A percentile compares a stretch with the other conserved stretches of the same genome.
phyloP scores from a whole-genome alignment of 2,113 vertebrate genomes.

The Sclerurus mexicanus region DNA sequence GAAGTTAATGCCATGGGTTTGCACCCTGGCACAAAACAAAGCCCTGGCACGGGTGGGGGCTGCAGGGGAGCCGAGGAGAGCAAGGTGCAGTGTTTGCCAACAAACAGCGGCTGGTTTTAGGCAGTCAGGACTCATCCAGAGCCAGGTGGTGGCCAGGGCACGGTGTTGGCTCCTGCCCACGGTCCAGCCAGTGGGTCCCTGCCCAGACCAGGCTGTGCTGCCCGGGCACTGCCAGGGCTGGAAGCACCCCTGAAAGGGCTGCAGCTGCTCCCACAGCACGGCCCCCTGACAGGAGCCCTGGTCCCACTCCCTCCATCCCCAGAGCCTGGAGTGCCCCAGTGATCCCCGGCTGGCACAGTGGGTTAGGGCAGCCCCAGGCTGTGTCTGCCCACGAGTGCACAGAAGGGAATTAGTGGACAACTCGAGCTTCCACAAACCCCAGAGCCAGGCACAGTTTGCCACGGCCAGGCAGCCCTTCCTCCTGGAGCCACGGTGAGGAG shows the following conservation, averaged over 20 bases:
- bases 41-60: not conserved
- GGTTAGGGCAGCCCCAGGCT: slow-evolving; percentile 25
- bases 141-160: accelerated
- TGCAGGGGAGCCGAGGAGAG: not conserved
- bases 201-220: not conserved
- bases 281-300: not conserved
- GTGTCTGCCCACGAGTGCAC: slow-evolving; percentile 40
- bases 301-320: not conserved
- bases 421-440: slow-evolving; percentile 52
- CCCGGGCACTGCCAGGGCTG: not conserved
- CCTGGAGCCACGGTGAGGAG: not conserved
- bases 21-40: not conserved
- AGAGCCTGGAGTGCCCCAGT: not conserved
- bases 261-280: accelerated
- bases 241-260: accelerated
- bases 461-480: not conserved
- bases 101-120: not conserved
- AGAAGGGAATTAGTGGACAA: slow-evolving; percentile 59
- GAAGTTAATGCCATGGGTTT: not conserved
- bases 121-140: accelerated
- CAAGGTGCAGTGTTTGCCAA: not conserved
- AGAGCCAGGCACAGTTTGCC: not conserved
- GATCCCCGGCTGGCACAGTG: slow-evolving; percentile 25
- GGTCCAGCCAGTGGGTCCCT: accelerated
- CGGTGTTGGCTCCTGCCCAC: accelerated